A percentile compares a stretch with the other conserved stretches of the same genome.
These are phyloP conservation scores for Drosophila malerkotliana DNA, from an alignment of 1,140 invertebrate species.

Conservation along the genomic window DNA sequence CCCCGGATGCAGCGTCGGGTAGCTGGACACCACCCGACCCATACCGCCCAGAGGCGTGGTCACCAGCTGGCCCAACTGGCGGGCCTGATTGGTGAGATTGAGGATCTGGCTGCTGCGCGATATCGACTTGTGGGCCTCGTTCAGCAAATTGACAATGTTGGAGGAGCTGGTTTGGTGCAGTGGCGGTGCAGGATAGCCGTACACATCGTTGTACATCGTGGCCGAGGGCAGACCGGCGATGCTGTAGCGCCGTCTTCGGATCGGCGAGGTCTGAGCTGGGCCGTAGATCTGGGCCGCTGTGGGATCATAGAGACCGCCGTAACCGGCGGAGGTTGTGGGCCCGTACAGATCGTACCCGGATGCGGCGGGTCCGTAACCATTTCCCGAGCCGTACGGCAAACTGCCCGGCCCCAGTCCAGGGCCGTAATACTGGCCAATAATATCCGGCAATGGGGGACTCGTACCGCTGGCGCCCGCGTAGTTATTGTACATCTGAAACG, in stretches of 20 bases:
- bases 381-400: constrained; percentile 38
- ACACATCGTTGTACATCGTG: constrained; percentile 80
- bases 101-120: constrained; percentile 82
- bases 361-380: constrained; percentile 44
- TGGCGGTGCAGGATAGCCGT: constrained; percentile 73
- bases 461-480: constrained; percentile 74
- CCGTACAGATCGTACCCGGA: constrained; percentile 68
- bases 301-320: constrained; percentile 53
- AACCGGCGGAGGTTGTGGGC: constrained; percentile 46
- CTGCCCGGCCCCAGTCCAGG: constrained; percentile 21
- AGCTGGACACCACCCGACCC: constrained; percentile 77
- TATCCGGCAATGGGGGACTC: constrained; percentile 82
- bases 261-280: constrained; percentile 68
- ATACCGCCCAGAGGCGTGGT: constrained; percentile 44
- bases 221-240: constrained; percentile 82
- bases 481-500: constrained; percentile 84
- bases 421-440: constrained; percentile 81
- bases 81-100: constrained; percentile 75
- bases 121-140: constrained; percentile 83
- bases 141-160: constrained; percentile 81
- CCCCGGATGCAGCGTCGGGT: constrained; percentile 76
- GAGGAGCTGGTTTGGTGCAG: constrained; percentile 80
- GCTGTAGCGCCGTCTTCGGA: constrained; percentile 80
- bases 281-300: constrained; percentile 49
- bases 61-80: constrained; percentile 67